Conservation (phyloP, 2,888 invertebrate genomes). For the Drepanosiphum platanoidis region DNA sequence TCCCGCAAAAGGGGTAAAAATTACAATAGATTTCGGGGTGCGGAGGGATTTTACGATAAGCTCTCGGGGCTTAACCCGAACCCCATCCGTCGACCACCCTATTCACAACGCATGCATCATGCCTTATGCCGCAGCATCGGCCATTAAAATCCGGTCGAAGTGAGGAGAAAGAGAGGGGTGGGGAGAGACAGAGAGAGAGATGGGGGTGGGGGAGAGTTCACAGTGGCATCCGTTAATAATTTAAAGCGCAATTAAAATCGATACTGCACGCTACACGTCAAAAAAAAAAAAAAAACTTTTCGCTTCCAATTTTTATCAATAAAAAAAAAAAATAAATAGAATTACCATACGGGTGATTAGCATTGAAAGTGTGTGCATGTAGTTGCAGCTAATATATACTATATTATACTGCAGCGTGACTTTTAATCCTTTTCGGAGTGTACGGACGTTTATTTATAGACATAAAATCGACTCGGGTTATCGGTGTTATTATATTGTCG, state of each 20-base stretch:
- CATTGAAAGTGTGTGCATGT: background rate
- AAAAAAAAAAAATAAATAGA: too few relatives aligned
- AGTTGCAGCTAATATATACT: background rate
- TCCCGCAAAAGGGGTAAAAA: conserved; percentile 62
- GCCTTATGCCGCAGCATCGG: conserved; percentile 62
- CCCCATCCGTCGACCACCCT: conserved; percentile 50
- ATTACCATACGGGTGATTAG: background rate
- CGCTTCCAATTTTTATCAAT: conserved; percentile 20
- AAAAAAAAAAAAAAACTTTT: conserved; percentile 40
- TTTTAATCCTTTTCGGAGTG: background rate
- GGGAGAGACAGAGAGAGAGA: background rate
- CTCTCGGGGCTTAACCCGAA: conserved; percentile 59
- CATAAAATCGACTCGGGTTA: background rate
- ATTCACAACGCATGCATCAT: conserved; percentile 50
- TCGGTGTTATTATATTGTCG: too few relatives aligned
- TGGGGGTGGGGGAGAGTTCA: conserved; percentile 23
- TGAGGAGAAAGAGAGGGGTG: conserved; percentile 3
- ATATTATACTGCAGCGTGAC: background rate
- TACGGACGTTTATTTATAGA: background rate
- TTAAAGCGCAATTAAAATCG: conserved; percentile 59
- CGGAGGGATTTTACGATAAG: conserved; percentile 60
- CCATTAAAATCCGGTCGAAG: conserved; percentile 60
- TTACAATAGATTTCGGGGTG: conserved; percentile 60
- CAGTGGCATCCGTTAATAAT: conserved; percentile 60
- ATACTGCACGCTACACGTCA: conserved; percentile 38